These are phyloP conservation scores for Chrysina gloriosa DNA, from an alignment of 2,888 invertebrate species.

Conservation along the genomic window DNA sequence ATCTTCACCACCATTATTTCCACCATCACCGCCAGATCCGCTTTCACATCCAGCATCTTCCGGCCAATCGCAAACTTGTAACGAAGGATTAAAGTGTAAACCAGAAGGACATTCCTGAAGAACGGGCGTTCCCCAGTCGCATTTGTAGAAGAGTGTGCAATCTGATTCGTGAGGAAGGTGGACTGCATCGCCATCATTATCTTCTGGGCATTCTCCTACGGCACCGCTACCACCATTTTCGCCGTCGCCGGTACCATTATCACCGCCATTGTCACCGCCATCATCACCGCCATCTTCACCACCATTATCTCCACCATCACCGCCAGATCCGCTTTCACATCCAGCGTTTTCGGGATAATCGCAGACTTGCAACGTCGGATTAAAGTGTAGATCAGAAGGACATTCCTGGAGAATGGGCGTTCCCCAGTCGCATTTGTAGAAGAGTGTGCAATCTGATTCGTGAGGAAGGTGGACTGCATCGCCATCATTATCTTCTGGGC, in stretches of 20 bases:
- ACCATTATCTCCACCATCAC: neutral
- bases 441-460: conserved; percentile 43
- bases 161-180: conserved; percentile 18
- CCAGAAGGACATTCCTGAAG: conserved; percentile 30
- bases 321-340: conserved; percentile 8
- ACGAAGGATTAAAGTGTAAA: conserved; percentile 37
- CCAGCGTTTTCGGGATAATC: conserved; percentile 46
- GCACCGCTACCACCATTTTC: neutral
- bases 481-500: conserved; percentile 35
- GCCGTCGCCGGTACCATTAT: neutral
- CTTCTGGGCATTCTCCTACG: neutral
- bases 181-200: neutral
- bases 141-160: conserved; percentile 14
- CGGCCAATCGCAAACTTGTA: conserved; percentile 23
- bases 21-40: neutral
- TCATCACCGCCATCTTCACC: neutral
- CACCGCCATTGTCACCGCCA: neutral
- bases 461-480: conserved; percentile 35
- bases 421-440: conserved; percentile 44
- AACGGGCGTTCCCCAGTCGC: conserved; percentile 10
- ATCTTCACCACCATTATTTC: neutral
- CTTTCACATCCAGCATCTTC: conserved; percentile 21
- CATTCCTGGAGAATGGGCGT: conserved; percentile 29
- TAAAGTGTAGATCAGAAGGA: conserved; percentile 44
- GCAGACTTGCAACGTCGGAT: conserved; percentile 43